Percentiles rank a stretch among this genome's conserved stretches.
These are phyloP conservation scores for Acanthiza pusilla DNA, from an alignment of 2,797 vertebrate species.

Conservation along the genomic window DNA sequence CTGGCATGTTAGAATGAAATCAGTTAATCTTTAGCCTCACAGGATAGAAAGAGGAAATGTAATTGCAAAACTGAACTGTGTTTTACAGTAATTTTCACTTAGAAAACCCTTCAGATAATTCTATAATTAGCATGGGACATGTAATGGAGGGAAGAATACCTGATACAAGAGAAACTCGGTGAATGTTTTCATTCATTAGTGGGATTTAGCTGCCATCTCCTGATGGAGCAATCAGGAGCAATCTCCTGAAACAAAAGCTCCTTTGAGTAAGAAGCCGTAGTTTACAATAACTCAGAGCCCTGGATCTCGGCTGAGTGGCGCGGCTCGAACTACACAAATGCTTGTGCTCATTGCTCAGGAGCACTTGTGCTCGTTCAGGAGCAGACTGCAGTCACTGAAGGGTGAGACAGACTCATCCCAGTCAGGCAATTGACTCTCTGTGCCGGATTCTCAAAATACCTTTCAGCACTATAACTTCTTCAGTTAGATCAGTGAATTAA, in stretches of 20 bases:
- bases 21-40: slow-evolving; percentile 68
- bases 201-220: not conserved
- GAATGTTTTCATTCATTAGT: not conserved
- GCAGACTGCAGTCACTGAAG: not conserved
- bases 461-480: not conserved
- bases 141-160: not conserved
- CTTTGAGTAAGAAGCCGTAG: not conserved
- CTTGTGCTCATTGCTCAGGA: not conserved
- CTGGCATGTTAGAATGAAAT: slow-evolving; percentile 50
- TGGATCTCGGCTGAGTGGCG: not conserved
- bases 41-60: slow-evolving; percentile 66
- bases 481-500: not conserved
- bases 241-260: not conserved
- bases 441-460: not conserved
- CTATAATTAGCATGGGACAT: slow-evolving; percentile 36
- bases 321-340: not conserved
- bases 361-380: not conserved
- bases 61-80: slow-evolving; percentile 60
- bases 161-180: not conserved
- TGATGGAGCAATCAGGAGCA: not conserved
- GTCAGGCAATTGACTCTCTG: not conserved
- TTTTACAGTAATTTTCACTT: slow-evolving; percentile 59
- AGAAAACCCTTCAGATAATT: slow-evolving; percentile 33
- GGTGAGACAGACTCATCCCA: not conserved
- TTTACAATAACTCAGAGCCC: not conserved